Conservation (phyloP, 2,888 invertebrate genomes). For the Malacosoma neustria region DNA sequence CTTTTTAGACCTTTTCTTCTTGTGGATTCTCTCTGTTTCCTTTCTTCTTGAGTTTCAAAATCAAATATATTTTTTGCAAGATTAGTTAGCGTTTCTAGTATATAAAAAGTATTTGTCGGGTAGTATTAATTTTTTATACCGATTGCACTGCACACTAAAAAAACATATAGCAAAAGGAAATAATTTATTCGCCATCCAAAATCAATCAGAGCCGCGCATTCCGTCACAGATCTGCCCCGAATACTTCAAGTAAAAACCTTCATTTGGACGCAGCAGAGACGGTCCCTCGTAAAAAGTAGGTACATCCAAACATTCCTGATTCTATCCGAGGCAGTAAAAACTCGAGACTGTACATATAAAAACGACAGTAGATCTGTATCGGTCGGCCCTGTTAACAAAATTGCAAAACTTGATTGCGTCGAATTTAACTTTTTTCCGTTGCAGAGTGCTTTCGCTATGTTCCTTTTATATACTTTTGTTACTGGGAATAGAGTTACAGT, state of each 20-base stretch:
- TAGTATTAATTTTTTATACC: no score
- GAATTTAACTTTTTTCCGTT: slow-evolving; percentile 15
- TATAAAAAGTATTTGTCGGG: no score
- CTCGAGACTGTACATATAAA: slow-evolving; percentile 19
- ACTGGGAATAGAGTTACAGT: slow-evolving; percentile 3
- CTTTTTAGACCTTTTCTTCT: no score
- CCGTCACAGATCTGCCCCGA: neutral
- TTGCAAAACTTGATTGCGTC: slow-evolving; percentile 21
- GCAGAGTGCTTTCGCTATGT: slow-evolving; percentile 2
- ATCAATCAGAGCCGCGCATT: slow-evolving; percentile 10
- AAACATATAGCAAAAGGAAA: neutral
- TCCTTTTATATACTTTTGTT: slow-evolving; percentile 7
- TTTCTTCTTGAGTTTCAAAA: no score
- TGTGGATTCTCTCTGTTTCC: no score
- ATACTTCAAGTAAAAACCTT: neutral
- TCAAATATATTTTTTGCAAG: no score
- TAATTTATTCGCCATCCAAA: slow-evolving; percentile 1
- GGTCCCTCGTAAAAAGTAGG: slow-evolving; percentile 1
- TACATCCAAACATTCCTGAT: slow-evolving; percentile 20
- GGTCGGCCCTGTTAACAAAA: slow-evolving; percentile 23
- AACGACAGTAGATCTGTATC: slow-evolving; percentile 23
- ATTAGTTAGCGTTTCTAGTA: no score
- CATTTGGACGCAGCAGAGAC: neutral
- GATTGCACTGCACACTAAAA: no score
- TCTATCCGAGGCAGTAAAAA: slow-evolving; percentile 29